phyloP scores from a whole-genome alignment of 2,888 invertebrate genomes.

The Yponomeuta cagnagella region DNA sequence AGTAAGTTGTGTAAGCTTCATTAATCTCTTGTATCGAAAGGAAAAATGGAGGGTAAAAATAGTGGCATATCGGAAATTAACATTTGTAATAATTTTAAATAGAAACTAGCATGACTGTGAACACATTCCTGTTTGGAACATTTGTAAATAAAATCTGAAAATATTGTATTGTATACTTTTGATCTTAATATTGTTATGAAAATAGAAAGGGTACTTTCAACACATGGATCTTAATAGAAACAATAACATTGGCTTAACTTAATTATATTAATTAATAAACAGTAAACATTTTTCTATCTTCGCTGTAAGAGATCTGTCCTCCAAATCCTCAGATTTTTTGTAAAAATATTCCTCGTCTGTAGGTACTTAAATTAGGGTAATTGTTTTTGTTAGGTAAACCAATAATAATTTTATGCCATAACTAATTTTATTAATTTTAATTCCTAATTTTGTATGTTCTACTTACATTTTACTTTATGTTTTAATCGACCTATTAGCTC shows the following conservation, averaged over 20 bases:
- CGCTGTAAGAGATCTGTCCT: not conserved
- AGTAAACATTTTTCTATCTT: too few species aligned
- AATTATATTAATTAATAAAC: not conserved
- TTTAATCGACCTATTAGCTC: constrained; percentile 7
- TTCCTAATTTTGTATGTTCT: constrained; percentile 3
- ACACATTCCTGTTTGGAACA: constrained; percentile 22
- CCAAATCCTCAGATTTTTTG: not conserved
- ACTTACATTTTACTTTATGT: constrained; percentile 1
- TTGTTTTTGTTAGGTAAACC: constrained; percentile 42
- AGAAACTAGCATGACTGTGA: constrained; percentile 3
- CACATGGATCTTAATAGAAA: not conserved
- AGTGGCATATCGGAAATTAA: not conserved
- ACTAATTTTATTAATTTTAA: constrained; percentile 56
- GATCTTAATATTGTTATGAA: not conserved
- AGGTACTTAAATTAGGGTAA: constrained; percentile 64
- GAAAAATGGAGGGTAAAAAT: not conserved
- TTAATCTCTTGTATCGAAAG: not conserved
- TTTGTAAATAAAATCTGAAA: constrained; percentile 19
- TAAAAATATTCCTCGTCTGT: not conserved
- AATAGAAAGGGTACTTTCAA: not conserved
- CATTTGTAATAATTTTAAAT: constrained; percentile 19
- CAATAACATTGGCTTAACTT: not conserved
- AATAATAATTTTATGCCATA: constrained; percentile 66
- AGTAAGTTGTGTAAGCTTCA: not conserved
- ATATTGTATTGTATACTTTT: not conserved